Conservation (phyloP, 2,113 vertebrate genomes). For the Electrona antarctica region DNA sequence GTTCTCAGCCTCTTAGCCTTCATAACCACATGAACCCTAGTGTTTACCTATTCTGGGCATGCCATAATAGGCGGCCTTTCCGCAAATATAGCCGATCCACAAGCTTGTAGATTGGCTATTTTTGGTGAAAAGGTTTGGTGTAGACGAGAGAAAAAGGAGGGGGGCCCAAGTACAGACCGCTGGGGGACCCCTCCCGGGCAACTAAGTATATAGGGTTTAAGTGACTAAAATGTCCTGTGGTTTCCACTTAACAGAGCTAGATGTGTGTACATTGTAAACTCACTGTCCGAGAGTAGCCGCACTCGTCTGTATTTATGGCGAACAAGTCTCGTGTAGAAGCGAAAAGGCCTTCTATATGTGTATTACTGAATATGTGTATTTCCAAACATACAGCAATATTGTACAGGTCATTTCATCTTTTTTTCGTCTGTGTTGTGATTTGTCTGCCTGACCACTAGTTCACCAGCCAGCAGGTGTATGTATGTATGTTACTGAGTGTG, state of each 20-base stretch:
- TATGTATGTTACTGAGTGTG: background rate
- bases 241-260: conserved; percentile 46
- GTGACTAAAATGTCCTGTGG: conserved; percentile 41
- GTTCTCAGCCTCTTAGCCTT: conserved; percentile 44
- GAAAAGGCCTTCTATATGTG: conserved; percentile 72
- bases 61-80: no score
- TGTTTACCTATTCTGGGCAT: no score
- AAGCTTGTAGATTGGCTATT: no score
- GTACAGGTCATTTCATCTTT: conserved; percentile 69
- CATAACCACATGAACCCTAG: background rate
- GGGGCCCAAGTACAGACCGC: no score
- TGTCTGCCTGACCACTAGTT: conserved; percentile 76
- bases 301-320: conserved; percentile 51
- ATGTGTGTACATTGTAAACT: conserved; percentile 36
- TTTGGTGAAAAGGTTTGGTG: no score
- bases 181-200: no score
- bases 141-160: no score
- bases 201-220: no score
- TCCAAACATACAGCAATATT: conserved; percentile 79
- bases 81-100: no score
- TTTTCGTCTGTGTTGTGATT: conserved; percentile 22
- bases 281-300: conserved; percentile 55
- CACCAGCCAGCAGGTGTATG: conserved; percentile 72
- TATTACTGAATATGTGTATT: conserved; percentile 64
- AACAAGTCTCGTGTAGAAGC: conserved; percentile 56